These are phyloP conservation scores for Cecidostiba fungosa DNA, from an alignment of 2,888 invertebrate genomes.

Conservation along the genomic window DNA sequence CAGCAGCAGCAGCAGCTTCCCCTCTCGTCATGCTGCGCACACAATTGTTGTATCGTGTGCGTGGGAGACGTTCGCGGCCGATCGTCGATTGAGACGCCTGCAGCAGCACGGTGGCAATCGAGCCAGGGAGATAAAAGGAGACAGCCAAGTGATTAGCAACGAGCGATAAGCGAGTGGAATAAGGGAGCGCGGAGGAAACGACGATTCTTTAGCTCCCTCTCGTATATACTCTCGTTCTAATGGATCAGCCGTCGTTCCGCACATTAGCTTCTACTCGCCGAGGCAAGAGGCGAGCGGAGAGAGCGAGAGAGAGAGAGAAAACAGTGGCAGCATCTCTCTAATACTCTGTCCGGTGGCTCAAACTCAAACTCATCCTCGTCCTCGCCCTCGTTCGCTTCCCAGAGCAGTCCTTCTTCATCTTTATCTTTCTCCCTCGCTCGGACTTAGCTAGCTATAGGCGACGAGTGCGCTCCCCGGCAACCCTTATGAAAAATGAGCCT, in stretches of 20 bases:
- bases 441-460: constrained; percentile 37
- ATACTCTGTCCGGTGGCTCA: constrained; percentile 30
- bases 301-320: constrained; percentile 25
- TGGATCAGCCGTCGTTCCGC: constrained; percentile 78
- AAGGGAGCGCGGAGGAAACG: constrained; percentile 29
- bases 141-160: constrained; percentile 39
- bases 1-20: no score
- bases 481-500: constrained; percentile 79
- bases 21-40: no score
- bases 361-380: constrained; percentile 52
- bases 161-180: constrained; percentile 25
- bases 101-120: not conserved
- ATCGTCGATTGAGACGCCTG: constrained; percentile 57
- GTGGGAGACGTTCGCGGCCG: no score
- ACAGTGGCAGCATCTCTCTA: constrained; percentile 52
- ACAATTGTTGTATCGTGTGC: no score
- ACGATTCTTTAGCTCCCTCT: constrained; percentile 3
- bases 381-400: constrained; percentile 51
- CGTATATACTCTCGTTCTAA: constrained; percentile 72
- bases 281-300: constrained; percentile 44
- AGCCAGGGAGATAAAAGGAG: constrained; percentile 1
- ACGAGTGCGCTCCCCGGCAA: constrained; percentile 61
- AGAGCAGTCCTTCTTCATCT: constrained; percentile 25
- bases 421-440: constrained; percentile 38
- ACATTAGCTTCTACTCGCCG: constrained; percentile 78